Conservation (phyloP, 2,888 invertebrate genomes). For the Cancer borealis region DNA sequence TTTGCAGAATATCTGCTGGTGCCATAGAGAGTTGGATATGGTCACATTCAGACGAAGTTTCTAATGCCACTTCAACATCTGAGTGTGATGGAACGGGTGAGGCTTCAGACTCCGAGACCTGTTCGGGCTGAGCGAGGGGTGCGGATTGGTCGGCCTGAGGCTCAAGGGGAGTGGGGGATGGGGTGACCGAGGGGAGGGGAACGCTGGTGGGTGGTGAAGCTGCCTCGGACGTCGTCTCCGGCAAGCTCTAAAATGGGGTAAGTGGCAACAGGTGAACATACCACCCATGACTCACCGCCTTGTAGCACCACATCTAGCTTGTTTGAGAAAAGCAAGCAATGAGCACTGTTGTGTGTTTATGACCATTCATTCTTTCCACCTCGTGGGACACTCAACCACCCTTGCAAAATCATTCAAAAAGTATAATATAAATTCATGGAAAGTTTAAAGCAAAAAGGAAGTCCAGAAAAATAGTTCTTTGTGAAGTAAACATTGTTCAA, state of each 20-base stretch:
- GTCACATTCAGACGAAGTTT: slow-evolving; percentile 64
- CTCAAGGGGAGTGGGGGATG: slow-evolving; percentile 72
- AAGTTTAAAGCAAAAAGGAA: slow-evolving; percentile 69
- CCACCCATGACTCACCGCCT: slow-evolving; percentile 52
- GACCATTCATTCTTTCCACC: slow-evolving; percentile 58
- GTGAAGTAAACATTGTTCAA: slow-evolving; percentile 62
- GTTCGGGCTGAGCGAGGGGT: slow-evolving; percentile 76
- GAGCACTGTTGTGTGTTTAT: slow-evolving; percentile 49
- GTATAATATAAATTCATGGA: slow-evolving; percentile 58
- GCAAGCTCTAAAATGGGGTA: slow-evolving; percentile 74
- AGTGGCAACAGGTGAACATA: slow-evolving; percentile 72
- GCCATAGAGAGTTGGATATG: slow-evolving; percentile 33
- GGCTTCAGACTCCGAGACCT: slow-evolving; percentile 75
- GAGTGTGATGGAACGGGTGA: slow-evolving; percentile 72
- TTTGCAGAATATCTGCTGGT: slow-evolving; percentile 58
- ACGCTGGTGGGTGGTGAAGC: slow-evolving; percentile 68
- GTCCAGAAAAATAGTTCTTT: slow-evolving; percentile 60
- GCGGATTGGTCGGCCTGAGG: slow-evolving; percentile 73
- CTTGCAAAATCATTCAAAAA: slow-evolving; percentile 60
- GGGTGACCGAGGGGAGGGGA: slow-evolving; percentile 72
- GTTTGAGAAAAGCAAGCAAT: slow-evolving; percentile 1
- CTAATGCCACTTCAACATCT: slow-evolving; percentile 67
- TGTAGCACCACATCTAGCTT: not conserved
- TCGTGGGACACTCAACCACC: slow-evolving; percentile 60
- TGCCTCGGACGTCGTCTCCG: slow-evolving; percentile 73